Evolutionary conservation across 2,888 invertebrate species (phyloP).

Genomic region (Cataglyphis cursor): DNA sequence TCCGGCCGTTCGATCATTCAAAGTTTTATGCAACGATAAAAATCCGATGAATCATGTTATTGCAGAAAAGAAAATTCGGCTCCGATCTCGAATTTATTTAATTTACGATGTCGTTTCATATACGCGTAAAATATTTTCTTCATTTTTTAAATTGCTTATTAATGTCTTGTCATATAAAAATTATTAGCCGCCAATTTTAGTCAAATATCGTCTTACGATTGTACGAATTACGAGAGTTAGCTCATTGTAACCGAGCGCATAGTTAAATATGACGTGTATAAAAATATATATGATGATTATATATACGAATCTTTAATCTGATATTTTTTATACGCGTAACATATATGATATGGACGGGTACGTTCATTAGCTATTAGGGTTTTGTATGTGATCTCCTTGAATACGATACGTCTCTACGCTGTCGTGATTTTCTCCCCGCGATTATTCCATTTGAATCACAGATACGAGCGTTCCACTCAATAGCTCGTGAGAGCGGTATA

Average conservation of each 20-base stretch:
- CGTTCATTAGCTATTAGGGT: slow-evolving; percentile 29
- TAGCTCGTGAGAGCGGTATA: slow-evolving; percentile 62
- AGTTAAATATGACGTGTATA: background rate
- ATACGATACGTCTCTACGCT: slow-evolving; percentile 16
- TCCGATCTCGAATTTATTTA: background rate
- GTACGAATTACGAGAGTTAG: background rate
- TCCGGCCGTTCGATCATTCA: background rate
- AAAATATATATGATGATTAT: background rate
- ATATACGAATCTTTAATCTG: background rate
- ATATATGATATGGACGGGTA: background rate
- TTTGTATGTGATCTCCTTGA: slow-evolving; percentile 1
- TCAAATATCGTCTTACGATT: background rate
- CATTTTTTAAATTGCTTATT: background rate
- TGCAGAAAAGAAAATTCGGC: background rate
- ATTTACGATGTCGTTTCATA: background rate
- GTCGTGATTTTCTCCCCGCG: slow-evolving; percentile 38
- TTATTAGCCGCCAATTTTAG: background rate
- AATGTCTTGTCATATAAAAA: background rate
- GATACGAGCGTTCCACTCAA: slow-evolving; percentile 60
- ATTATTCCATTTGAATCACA: slow-evolving; percentile 67
- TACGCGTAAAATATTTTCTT: background rate
- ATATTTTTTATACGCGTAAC: background rate
- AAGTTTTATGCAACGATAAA: slow-evolving; percentile 28
- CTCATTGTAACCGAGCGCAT: background rate
- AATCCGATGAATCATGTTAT: background rate